phyloP scores from a whole-genome alignment of 2,797 vertebrate species.

The Rhinophrynus dorsalis region DNA sequence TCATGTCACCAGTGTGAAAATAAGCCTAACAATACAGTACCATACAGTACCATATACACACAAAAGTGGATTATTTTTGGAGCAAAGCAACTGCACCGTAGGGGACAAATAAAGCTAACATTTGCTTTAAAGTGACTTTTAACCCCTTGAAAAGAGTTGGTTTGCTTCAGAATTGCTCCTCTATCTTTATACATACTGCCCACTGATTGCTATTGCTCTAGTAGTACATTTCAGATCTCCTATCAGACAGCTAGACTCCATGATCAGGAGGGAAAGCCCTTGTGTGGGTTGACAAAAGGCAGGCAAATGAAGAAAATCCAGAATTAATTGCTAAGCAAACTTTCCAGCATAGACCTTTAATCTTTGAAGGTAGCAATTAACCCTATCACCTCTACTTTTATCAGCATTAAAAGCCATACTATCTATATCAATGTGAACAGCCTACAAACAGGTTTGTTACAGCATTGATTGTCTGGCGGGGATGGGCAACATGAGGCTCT shows the following conservation, averaged over 20 bases:
- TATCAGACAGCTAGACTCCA: constrained; percentile 21
- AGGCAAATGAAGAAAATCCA: constrained; percentile 23
- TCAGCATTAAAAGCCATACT: background rate
- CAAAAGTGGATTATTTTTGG: no score
- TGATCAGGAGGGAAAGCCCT: background rate
- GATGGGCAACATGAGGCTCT: no score
- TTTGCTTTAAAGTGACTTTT: no score
- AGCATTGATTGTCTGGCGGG: background rate
- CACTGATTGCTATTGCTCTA: no score
- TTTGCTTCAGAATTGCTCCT: no score
- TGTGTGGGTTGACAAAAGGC: background rate
- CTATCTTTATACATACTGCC: no score
- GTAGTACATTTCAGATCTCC: background rate
- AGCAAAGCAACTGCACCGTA: no score
- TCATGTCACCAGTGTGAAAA: no score
- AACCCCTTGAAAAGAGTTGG: no score
- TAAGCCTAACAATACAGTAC: no score
- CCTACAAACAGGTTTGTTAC: background rate
- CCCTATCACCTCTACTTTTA: background rate
- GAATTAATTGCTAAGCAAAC: constrained; percentile 45
- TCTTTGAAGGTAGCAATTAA: constrained; percentile 14
- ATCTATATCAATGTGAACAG: background rate
- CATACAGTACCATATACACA: no score
- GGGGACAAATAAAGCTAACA: no score
- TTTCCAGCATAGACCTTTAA: constrained; percentile 19